Percentiles rank a stretch among this genome's conserved stretches.
These are phyloP conservation scores for Griposia aprilina DNA, from an alignment of 2,888 invertebrate genomes.

Conservation along the genomic window DNA sequence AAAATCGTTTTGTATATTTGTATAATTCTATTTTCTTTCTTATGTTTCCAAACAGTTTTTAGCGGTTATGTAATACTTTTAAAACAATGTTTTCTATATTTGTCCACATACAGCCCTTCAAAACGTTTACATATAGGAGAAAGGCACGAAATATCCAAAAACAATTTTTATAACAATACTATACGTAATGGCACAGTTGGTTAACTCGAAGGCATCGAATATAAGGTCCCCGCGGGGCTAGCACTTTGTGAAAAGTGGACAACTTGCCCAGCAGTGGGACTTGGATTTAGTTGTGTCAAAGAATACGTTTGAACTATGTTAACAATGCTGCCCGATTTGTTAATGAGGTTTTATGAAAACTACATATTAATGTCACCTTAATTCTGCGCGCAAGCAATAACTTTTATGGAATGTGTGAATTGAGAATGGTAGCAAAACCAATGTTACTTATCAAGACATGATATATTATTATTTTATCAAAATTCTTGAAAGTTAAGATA, in stretches of 20 bases:
- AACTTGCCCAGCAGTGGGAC: slow-evolving; percentile 42
- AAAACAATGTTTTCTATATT: too few species aligned
- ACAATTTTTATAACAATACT: slow-evolving; percentile 60
- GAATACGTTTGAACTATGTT: background rate
- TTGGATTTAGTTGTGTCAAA: slow-evolving; percentile 42
- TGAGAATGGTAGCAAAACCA: background rate
- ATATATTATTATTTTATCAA: slow-evolving; percentile 6
- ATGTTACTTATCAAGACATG: background rate
- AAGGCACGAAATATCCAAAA: slow-evolving; percentile 69
- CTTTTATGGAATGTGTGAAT: too few species aligned
- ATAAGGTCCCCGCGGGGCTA: slow-evolving; percentile 77
- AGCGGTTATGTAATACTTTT: background rate
- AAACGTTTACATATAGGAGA: slow-evolving; percentile 32
- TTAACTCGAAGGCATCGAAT: slow-evolving; percentile 71
- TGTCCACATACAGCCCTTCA: slow-evolving; percentile 48
- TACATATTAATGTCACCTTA: background rate
- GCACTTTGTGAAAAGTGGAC: slow-evolving; percentile 81
- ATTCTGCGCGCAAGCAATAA: too few species aligned
- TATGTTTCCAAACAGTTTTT: background rate
- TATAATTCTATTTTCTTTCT: background rate
- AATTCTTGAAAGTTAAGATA: background rate
- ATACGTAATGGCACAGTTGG: slow-evolving; percentile 67
- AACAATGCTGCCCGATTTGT: background rate
- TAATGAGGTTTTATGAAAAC: background rate
- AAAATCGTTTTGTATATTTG: background rate